Percentiles rank a stretch among this genome's conserved stretches.
Conservation (phyloP, 37 sponge, comb jelly and placozoan species). For the Geodia barretti region DNA sequence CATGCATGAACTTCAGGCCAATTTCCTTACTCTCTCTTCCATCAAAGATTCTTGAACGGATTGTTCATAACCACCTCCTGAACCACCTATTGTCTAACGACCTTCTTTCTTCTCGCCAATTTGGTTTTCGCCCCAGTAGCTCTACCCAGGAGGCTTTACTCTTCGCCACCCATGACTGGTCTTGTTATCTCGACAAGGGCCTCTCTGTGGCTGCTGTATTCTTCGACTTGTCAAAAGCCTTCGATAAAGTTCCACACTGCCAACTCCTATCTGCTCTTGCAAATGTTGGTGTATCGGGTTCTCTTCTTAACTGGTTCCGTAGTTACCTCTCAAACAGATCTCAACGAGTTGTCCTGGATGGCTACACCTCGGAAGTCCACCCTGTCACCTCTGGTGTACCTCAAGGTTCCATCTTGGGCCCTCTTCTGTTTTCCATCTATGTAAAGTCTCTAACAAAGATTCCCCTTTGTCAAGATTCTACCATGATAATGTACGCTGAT, state of each 20-base stretch:
- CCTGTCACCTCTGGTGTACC: slow-evolving; percentile 14
- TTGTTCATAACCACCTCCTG: slow-evolving; percentile 5
- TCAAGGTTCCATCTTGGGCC: slow-evolving; percentile 28
- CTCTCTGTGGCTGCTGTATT: slow-evolving; percentile 4
- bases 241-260: slow-evolving; percentile 14
- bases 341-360: slow-evolving; percentile 31
- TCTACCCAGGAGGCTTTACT: slow-evolving; percentile 26
- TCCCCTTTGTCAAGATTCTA: not conserved
- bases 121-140: slow-evolving; percentile 21
- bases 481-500: slow-evolving; percentile 20
- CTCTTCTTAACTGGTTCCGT: slow-evolving; percentile 13
- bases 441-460: slow-evolving; percentile 4
- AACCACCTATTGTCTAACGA: slow-evolving; percentile 20
- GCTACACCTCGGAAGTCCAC: not conserved
- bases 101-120: slow-evolving; percentile 32
- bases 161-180: slow-evolving; percentile 3
- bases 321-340: slow-evolving; percentile 14
- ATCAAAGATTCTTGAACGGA: slow-evolving; percentile 28
- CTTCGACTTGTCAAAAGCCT: slow-evolving; percentile 4
- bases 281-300: slow-evolving; percentile 3
- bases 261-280: not conserved
- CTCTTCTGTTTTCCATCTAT: slow-evolving; percentile 18
- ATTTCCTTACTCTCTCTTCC: slow-evolving; percentile 24
- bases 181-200: not conserved
- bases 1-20: slow-evolving; percentile 12